phyloP scores from a whole-genome alignment of 37 sponge, comb jelly and placozoan species.

The Cliona cf. orientalis region DNA sequence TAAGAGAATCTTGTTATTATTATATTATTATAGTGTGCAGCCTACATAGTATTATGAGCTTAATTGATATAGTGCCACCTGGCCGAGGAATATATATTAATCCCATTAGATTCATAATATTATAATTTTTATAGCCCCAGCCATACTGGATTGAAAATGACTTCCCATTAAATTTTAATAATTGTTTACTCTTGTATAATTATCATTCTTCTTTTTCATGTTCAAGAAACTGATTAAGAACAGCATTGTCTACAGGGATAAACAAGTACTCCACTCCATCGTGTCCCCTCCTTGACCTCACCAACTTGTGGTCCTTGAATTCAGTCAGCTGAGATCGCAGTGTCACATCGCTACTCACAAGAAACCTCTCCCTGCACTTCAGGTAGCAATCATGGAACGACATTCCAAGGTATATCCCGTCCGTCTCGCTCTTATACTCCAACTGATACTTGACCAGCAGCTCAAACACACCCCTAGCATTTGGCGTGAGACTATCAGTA shows the following conservation, averaged over 20 bases:
- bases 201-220: too few species aligned
- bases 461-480: slow-evolving; percentile 84
- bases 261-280: slow-evolving; percentile 81
- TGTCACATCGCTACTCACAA: slow-evolving; percentile 90
- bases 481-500: slow-evolving; percentile 89
- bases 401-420: slow-evolving; percentile 61
- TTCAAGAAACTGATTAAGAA: slow-evolving; percentile 52
- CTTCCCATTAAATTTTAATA: too few species aligned
- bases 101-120: too few species aligned
- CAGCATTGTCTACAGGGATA: slow-evolving; percentile 56
- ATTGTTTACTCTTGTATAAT: too few species aligned
- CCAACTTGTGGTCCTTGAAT: slow-evolving; percentile 93
- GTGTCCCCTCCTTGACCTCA: slow-evolving; percentile 66
- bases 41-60: too few species aligned
- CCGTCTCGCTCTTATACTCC: slow-evolving; percentile 56
- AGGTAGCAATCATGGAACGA: slow-evolving; percentile 83
- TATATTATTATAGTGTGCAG: too few species aligned
- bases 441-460: slow-evolving; percentile 76
- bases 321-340: slow-evolving; percentile 90
- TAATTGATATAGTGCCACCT: too few species aligned
- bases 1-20: too few species aligned
- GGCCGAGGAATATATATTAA: too few species aligned
- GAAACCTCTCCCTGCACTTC: slow-evolving; percentile 88
- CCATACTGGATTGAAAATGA: too few species aligned
- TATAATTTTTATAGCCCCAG: too few species aligned